A percentile compares a stretch with the other conserved stretches of the same genome.
Conservation (phyloP, 92 coral and sea anemone genomes). For the Palythoa grandiflora region DNA sequence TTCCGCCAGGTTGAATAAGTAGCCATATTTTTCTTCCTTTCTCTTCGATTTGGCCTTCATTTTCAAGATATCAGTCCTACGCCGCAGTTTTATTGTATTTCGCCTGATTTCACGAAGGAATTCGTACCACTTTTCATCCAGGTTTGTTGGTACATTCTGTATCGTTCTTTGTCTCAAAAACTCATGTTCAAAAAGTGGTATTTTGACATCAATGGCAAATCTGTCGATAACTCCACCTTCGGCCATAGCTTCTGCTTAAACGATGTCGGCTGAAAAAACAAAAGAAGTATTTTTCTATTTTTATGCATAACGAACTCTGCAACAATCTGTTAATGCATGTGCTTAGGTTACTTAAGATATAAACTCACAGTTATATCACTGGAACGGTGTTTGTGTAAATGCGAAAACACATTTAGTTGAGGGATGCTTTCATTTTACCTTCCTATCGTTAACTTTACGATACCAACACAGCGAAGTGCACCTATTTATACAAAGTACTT, state of each 20-base stretch:
- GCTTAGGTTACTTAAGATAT: neutral
- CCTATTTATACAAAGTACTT: neutral
- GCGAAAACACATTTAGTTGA: neutral
- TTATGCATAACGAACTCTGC: neutral
- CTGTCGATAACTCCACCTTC: neutral
- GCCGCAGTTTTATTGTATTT: neutral
- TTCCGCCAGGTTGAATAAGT: conserved; percentile 11
- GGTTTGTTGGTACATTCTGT: neutral
- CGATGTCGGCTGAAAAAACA: neutral
- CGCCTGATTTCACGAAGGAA: conserved; percentile 39
- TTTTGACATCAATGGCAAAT: neutral
- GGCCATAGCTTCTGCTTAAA: conserved; percentile 20
- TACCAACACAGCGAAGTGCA: neutral
- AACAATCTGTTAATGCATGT: neutral
- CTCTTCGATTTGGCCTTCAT: conserved; percentile 15
- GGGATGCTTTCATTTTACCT: neutral
- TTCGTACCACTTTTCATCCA: conserved; percentile 36
- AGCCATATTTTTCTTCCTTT: neutral
- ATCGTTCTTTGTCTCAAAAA: conserved; percentile 13
- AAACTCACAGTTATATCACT: neutral
- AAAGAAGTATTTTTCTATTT: neutral
- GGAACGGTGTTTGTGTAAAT: neutral
- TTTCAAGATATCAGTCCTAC: conserved; percentile 7
- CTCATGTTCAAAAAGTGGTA: conserved; percentile 18
- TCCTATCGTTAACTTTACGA: neutral